These are phyloP conservation scores for Archilochus colubris DNA, from an alignment of 2,113 vertebrate species.

Conservation along the genomic window DNA sequence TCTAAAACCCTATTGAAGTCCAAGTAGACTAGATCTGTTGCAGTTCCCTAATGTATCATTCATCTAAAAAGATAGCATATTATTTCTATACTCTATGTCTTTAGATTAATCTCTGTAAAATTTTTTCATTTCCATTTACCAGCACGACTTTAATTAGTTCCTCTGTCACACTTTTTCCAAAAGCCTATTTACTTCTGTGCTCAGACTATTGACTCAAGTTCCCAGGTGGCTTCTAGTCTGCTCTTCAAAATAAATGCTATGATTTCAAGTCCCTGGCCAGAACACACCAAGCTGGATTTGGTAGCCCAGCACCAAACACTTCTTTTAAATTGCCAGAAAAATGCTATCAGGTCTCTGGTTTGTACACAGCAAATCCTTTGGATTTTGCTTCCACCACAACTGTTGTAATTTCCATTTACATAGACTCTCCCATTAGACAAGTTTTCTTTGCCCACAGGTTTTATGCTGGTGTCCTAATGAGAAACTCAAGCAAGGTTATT, in stretches of 20 bases:
- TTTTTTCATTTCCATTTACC: not conserved
- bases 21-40: not conserved
- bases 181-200: not conserved
- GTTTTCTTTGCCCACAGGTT: not conserved
- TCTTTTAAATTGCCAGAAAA: not conserved
- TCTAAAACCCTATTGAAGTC: not conserved
- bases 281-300: accelerated
- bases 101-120: not conserved
- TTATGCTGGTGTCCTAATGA: not conserved
- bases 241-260: not conserved
- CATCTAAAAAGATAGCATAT: not conserved
- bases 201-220: not conserved
- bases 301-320: not conserved
- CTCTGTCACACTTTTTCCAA: not conserved
- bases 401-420: not conserved
- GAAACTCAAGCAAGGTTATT: not conserved
- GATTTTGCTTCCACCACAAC: not conserved
- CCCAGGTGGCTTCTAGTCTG: not conserved
- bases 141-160: not conserved
- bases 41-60: not conserved
- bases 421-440: not conserved
- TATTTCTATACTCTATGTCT: not conserved
- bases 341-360: not conserved
- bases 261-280: not conserved
- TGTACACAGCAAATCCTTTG: not conserved